Conservation (phyloP, 2,888 invertebrate genomes). For the Ichneumoninae sp. region DNA sequence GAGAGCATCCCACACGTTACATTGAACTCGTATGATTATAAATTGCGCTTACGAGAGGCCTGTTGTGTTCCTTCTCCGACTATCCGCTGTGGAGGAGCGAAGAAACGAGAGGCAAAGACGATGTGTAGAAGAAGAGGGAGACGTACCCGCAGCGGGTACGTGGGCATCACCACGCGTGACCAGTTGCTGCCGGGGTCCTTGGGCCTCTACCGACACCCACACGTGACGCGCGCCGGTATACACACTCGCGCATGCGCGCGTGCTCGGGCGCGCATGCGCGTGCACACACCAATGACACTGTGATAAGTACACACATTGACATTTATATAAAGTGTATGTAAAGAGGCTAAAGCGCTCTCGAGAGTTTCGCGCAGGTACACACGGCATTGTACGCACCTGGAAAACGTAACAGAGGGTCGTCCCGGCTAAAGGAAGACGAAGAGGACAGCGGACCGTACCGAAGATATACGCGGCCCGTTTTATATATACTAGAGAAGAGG, state of each 20-base stretch:
- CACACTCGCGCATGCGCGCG: conserved; percentile 2
- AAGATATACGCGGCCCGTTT: conserved; percentile 65
- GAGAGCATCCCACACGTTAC: conserved; percentile 76
- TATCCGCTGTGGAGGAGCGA: conserved; percentile 40
- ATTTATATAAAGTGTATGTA: conserved; percentile 40
- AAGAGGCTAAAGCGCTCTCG: conserved; percentile 45
- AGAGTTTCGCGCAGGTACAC: conserved; percentile 55
- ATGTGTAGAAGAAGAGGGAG: conserved; percentile 17
- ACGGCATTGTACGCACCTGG: conserved; percentile 67
- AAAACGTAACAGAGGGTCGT: conserved; percentile 67
- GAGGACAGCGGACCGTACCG: conserved; percentile 29
- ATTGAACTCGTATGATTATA: conserved; percentile 79
- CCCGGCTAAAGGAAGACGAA: conserved; percentile 50
- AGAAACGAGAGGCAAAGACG: conserved; percentile 40
- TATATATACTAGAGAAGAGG: conserved; percentile 64
- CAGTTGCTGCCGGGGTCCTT: conserved; percentile 69
- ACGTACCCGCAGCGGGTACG: conserved; percentile 60
- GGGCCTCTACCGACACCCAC: conserved; percentile 68
- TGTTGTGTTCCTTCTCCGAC: conserved; percentile 46
- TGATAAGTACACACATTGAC: conserved; percentile 24
- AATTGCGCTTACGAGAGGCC: conserved; percentile 76
- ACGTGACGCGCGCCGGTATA: conserved; percentile 62
- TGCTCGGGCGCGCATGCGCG: not conserved
- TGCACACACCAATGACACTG: conserved; percentile 12
- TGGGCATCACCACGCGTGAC: conserved; percentile 71